phyloP scores from a whole-genome alignment of 2,797 vertebrate species.

The Anniella stebbinsi region DNA sequence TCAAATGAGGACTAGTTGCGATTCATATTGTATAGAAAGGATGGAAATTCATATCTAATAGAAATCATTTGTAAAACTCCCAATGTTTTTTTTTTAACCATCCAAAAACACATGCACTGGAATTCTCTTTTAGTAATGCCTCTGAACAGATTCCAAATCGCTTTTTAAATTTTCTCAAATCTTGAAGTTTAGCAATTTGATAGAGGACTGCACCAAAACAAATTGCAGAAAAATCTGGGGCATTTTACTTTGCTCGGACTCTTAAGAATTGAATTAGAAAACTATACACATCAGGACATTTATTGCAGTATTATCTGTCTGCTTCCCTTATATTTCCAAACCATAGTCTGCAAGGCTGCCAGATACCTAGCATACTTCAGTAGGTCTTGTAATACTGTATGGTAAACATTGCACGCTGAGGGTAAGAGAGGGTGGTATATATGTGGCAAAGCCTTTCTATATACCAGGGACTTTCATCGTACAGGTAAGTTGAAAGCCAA shows the following conservation, averaged over 20 bases:
- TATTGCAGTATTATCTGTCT: not conserved
- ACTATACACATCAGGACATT: not conserved
- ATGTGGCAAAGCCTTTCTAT: not conserved
- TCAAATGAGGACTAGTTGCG: not conserved
- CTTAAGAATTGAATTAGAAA: not conserved
- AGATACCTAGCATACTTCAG: not conserved
- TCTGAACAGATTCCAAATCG: not conserved
- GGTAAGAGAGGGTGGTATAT: not conserved
- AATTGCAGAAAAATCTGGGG: not conserved
- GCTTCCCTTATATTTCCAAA: not conserved
- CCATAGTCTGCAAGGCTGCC: not conserved
- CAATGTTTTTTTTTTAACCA: not conserved
- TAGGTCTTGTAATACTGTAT: not conserved
- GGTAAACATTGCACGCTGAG: not conserved
- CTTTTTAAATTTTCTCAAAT: not conserved
- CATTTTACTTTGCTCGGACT: not conserved
- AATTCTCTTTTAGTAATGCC: not conserved
- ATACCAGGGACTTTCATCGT: not conserved
- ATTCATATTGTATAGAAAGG: not conserved
- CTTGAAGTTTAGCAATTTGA: too few species aligned
- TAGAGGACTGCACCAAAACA: too few species aligned
- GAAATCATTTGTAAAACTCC: not conserved
- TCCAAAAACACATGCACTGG: not conserved
- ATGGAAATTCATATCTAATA: not conserved
- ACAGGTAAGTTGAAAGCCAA: not conserved